These are phyloP conservation scores for Phortica magna DNA, from an alignment of 2,888 invertebrate genomes.

Conservation along the genomic window DNA sequence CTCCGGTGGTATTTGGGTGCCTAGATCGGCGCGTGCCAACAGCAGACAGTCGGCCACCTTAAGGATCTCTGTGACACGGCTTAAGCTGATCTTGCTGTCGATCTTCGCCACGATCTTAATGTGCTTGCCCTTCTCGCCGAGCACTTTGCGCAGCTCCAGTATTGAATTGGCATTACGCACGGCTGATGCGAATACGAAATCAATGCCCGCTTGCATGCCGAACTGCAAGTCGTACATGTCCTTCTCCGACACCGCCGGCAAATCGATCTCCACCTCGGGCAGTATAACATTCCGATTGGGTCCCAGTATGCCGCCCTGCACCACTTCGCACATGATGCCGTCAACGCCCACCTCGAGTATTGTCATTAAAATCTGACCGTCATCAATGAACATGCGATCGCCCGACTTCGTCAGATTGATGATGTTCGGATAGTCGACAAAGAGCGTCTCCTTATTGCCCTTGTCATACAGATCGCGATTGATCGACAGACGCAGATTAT, in stretches of 20 bases:
- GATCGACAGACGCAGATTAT: slow-evolving; percentile 88
- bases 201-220: slow-evolving; percentile 87
- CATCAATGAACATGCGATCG: slow-evolving; percentile 93
- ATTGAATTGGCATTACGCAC: slow-evolving; percentile 92
- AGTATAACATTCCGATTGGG: slow-evolving; percentile 96
- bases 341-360: slow-evolving; percentile 84
- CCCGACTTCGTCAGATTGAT: slow-evolving; percentile 90
- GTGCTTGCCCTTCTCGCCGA: slow-evolving; percentile 91
- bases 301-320: slow-evolving; percentile 95
- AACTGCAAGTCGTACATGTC: slow-evolving; percentile 92
- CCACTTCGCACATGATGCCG: slow-evolving; percentile 87
- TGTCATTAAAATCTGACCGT: slow-evolving; percentile 93
- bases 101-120: slow-evolving; percentile 98
- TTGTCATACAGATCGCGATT: slow-evolving; percentile 87
- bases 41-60: slow-evolving; percentile 95
- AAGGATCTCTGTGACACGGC: slow-evolving; percentile 94
- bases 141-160: slow-evolving; percentile 87
- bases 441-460: slow-evolving; percentile 86
- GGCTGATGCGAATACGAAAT: slow-evolving; percentile 98
- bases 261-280: slow-evolving; percentile 93
- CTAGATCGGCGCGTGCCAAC: slow-evolving; percentile 97
- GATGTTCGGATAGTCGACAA: slow-evolving; percentile 95
- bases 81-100: slow-evolving; percentile 96
- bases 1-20: slow-evolving; percentile 97
- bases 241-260: slow-evolving; percentile 97